Conservation (phyloP, 2,888 invertebrate species). For the Helicoverpa assulta region DNA sequence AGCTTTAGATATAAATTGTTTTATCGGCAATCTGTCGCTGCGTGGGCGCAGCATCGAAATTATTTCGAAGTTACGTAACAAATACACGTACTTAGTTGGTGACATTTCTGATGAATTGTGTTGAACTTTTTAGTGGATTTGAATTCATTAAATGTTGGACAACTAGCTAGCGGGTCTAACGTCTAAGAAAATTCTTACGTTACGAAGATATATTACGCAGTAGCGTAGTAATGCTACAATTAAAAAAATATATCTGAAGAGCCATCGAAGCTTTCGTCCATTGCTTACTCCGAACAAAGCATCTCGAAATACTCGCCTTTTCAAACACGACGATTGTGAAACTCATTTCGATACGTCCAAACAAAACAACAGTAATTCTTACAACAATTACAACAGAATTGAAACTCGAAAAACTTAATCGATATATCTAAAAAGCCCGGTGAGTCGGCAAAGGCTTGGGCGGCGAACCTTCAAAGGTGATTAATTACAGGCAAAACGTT, state of each 20-base stretch:
- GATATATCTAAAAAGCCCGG: conserved; percentile 51
- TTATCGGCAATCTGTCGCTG: conserved; percentile 61
- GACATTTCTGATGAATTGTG: conserved; percentile 56
- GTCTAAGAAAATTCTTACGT: neutral
- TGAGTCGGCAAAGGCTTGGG: conserved; percentile 39
- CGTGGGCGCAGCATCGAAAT: conserved; percentile 60
- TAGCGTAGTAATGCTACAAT: neutral
- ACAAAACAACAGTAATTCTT: conserved; percentile 55
- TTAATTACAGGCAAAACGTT: conserved; percentile 68
- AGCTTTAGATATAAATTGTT: conserved; percentile 67
- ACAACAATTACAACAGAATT: too few species aligned
- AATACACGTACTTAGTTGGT: conserved; percentile 49
- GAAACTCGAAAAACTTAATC: conserved; percentile 59
- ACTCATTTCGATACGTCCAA: conserved; percentile 36
- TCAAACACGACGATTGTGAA: conserved; percentile 14
- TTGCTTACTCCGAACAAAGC: conserved; percentile 2
- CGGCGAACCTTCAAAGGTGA: conserved; percentile 66
- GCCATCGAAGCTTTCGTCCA: neutral
- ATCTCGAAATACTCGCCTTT: conserved; percentile 23
- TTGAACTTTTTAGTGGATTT: conserved; percentile 21
- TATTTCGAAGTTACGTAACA: conserved; percentile 55
- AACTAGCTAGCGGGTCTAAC: neutral
- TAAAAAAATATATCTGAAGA: neutral
- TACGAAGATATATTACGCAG: neutral
- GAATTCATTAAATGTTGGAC: neutral